phyloP scores from a whole-genome alignment of 1,140 invertebrate species.

The Apis mellifera region Amel_HAv3.1 CM009934.2:6410501-6411000 shows the following conservation, averaged over 20 bases:
- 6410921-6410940: conserved; percentile 41
- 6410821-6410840: conserved; percentile 1
- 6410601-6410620: no score
- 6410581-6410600: no score
- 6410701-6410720: conserved; percentile 1
- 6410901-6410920: conserved; percentile 35
- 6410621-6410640: no score
- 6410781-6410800: conserved; percentile 28
- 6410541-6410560: no score
- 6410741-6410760: not conserved
- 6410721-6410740: not conserved
- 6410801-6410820: conserved; percentile 26
- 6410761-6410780: not conserved
- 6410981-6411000: conserved; percentile 35
- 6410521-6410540: no score
- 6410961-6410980: conserved; percentile 19
- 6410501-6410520: no score
- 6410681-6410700: not conserved
- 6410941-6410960: conserved; percentile 63
- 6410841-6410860: conserved; percentile 30
- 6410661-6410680: no score
- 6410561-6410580: no score
- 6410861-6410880: conserved; percentile 20
- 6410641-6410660: not conserved
- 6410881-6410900: conserved; percentile 64